Evolutionary conservation across 1,140 invertebrate genomes (phyloP).

Genomic region (Papilio xuthus): DNA sequence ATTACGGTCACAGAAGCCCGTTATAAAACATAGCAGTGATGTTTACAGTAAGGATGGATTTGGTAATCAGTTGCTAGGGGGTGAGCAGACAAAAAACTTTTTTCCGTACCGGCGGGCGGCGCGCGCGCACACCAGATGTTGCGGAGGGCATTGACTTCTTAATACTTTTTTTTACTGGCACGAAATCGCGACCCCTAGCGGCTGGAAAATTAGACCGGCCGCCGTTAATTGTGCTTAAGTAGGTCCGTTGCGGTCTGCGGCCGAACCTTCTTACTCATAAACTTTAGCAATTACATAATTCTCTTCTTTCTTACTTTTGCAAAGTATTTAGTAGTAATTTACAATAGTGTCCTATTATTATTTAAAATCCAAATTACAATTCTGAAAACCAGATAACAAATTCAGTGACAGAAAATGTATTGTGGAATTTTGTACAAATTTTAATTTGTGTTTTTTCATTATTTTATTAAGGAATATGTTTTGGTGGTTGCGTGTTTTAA

Average conservation of each 20-base stretch:
- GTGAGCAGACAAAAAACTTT: constrained; percentile 59
- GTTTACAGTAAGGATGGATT: constrained; percentile 37
- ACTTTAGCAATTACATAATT: constrained; percentile 26
- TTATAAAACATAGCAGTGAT: not conserved
- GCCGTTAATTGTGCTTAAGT: constrained; percentile 62
- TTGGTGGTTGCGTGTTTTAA: not conserved
- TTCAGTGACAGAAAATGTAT: too few species aligned
- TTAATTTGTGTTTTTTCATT: not conserved
- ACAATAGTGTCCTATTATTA: too few species aligned
- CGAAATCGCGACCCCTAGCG: constrained; percentile 71
- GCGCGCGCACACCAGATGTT: constrained; percentile 71
- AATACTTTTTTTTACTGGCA: constrained; percentile 60
- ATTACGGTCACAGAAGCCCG: not conserved
- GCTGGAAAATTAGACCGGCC: constrained; percentile 58
- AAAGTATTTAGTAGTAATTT: too few species aligned
- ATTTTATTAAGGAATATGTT: too few species aligned
- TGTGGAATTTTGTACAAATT: not conserved
- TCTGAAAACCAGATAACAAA: too few species aligned
- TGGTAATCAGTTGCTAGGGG: constrained; percentile 55
- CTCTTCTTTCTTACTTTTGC: not conserved
- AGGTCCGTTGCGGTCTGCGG: constrained; percentile 53
- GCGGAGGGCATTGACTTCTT: constrained; percentile 70
- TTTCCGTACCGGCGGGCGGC: constrained; percentile 45
- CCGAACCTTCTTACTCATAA: constrained; percentile 30
- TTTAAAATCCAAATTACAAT: too few species aligned